Conservation (phyloP, 2,797 vertebrate genomes). For the Eurystomus glaucurus region DNA sequence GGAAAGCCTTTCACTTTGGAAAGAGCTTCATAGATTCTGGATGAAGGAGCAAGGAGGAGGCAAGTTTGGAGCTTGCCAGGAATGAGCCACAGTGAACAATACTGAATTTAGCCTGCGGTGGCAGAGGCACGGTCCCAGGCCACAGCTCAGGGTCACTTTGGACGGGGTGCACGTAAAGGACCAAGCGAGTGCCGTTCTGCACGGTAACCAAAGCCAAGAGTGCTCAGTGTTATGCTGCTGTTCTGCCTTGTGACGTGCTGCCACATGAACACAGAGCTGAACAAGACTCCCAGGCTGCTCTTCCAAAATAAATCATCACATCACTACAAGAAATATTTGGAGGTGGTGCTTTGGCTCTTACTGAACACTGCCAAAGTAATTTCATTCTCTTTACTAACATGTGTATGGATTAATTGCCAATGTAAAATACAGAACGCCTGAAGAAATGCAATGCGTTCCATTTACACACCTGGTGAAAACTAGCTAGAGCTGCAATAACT, state of each 20-base stretch:
- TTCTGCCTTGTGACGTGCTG: background rate
- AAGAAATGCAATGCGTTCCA: background rate
- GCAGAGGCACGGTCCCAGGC: background rate
- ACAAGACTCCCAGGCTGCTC: background rate
- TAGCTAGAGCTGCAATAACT: background rate
- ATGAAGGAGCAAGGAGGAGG: background rate
- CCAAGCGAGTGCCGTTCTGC: accelerated
- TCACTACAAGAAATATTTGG: background rate
- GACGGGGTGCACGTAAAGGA: accelerated
- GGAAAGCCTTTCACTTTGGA: background rate
- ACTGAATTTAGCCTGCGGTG: background rate
- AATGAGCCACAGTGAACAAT: accelerated
- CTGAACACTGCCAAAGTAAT: background rate
- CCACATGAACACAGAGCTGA: accelerated
- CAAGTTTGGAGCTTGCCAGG: background rate
- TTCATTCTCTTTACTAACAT: constrained; percentile 24
- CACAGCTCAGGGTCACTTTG: background rate
- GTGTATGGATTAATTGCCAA: constrained; percentile 52
- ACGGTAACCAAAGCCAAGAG: background rate
- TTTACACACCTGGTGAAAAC: constrained; percentile 33
- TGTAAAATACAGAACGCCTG: constrained; percentile 45
- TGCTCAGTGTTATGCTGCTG: accelerated
- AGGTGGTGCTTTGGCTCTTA: background rate
- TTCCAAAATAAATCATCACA: background rate
- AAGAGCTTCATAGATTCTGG: background rate